Evolutionary conservation across 1,140 invertebrate species (phyloP).

Genomic region (Grapholita molesta): DNA sequence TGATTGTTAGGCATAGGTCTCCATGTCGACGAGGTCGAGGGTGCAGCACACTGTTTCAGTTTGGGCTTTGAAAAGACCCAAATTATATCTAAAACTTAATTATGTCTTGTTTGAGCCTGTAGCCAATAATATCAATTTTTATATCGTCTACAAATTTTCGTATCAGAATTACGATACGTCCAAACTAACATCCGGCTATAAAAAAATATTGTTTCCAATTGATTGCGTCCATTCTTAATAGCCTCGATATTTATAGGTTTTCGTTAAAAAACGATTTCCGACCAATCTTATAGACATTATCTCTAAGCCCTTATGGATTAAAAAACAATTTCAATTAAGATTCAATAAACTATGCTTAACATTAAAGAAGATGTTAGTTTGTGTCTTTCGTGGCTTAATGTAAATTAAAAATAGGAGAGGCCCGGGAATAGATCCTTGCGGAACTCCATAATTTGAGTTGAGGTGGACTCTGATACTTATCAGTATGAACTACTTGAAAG

Average conservation of each 20-base stretch:
- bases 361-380: neutral
- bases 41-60: no score
- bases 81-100: no score
- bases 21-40: no score
- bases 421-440: no score
- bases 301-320: neutral
- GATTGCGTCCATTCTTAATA: neutral
- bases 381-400: no score
- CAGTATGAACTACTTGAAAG: no score
- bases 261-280: constrained; percentile 10
- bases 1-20: no score
- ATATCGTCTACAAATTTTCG: neutral
- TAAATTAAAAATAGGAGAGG: no score
- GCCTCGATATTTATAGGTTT: neutral
- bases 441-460: no score
- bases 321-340: neutral
- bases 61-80: no score
- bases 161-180: neutral
- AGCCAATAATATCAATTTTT: neutral
- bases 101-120: no score
- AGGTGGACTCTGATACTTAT: no score
- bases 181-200: neutral
- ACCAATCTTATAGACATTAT: neutral
- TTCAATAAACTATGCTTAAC: neutral
- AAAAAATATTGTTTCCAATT: neutral